Percentiles rank a stretch among this genome's conserved stretches.
phyloP scores from a whole-genome alignment of 2,797 vertebrate species.

The Enteromius unitaeniatus region DNA sequence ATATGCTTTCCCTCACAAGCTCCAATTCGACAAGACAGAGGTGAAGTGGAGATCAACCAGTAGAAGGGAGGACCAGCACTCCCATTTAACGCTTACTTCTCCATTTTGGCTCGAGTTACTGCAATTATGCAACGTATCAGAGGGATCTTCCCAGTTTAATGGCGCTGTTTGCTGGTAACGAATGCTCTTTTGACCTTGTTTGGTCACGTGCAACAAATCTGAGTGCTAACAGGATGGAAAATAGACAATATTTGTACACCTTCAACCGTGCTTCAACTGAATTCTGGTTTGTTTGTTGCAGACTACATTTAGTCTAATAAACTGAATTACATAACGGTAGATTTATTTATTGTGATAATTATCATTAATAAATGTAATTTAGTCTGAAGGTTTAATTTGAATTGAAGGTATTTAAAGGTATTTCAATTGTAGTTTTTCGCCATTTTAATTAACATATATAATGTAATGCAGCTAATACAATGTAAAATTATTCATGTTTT shows the following conservation, averaged over 20 bases:
- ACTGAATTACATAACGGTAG: background rate
- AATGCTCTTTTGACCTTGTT: background rate
- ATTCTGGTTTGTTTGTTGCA: background rate
- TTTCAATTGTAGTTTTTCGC: background rate
- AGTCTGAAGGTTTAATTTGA: background rate
- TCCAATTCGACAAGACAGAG: constrained; percentile 24
- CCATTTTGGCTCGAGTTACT: constrained; percentile 15
- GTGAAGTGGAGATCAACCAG: background rate
- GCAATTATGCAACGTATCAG: constrained; percentile 1
- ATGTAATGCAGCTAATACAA: background rate
- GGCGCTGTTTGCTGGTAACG: background rate
- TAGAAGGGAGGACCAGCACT: background rate
- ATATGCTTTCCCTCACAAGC: constrained; percentile 25
- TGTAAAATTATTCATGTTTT: background rate
- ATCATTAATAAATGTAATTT: background rate
- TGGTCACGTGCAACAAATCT: background rate
- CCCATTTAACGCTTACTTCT: background rate
- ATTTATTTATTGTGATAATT: background rate
- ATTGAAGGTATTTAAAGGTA: no score
- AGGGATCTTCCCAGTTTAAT: constrained; percentile 6
- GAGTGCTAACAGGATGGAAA: background rate
- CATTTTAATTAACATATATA: no score
- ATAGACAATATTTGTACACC: background rate
- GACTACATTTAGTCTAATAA: background rate
- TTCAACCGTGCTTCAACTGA: background rate